Evolutionary conservation across 2,113 vertebrate genomes (phyloP).

Genomic region (Dasyprocta punctata): DNA sequence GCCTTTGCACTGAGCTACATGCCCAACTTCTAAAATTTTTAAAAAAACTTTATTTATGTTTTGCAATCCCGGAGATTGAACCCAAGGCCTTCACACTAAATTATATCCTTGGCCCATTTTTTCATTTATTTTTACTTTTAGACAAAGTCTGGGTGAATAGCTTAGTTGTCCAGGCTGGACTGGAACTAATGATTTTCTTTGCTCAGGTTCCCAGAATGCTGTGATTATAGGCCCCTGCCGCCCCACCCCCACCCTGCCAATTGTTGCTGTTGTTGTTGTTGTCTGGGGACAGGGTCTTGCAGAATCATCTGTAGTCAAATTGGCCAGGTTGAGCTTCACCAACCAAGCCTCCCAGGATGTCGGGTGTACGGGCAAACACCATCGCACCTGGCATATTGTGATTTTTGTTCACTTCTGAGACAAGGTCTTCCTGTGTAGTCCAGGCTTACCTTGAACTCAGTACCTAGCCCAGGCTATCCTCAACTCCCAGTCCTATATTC

Average conservation of each 20-base stretch:
- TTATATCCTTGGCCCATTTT: background rate
- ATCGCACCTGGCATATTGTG: background rate
- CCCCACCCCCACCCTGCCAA: too few relatives aligned
- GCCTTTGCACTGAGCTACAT: background rate
- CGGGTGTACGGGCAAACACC: background rate
- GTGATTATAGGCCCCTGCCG: background rate
- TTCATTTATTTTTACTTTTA: background rate
- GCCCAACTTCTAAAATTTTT: background rate
- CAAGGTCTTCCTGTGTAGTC: background rate
- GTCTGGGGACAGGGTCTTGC: background rate
- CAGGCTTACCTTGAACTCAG: background rate
- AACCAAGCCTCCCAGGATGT: background rate
- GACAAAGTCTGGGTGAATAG: background rate
- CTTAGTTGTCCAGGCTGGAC: background rate
- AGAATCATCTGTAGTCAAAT: background rate
- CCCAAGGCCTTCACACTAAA: background rate
- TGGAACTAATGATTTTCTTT: background rate
- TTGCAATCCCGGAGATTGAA: background rate
- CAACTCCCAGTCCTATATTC: background rate
- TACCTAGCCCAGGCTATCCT: background rate
- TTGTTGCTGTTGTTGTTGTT: background rate
- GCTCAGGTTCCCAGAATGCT: background rate
- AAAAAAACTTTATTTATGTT: background rate
- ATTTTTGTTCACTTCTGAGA: background rate
- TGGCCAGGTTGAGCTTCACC: background rate